Base-by-base conservation (phyloP, 2,113 vertebrate species). In the Pygathrix nemaeus region DNA sequence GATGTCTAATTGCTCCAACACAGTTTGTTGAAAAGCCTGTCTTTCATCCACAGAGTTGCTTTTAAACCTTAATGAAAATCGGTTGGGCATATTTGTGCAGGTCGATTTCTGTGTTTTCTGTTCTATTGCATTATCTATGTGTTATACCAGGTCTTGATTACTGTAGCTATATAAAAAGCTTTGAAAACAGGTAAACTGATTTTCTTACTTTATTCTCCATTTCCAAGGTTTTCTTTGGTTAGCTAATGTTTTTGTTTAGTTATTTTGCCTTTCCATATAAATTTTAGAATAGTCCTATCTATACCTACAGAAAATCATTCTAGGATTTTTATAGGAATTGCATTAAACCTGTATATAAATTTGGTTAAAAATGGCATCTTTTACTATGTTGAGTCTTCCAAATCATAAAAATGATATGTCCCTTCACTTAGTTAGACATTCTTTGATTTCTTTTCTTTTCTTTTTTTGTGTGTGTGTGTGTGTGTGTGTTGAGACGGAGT, bases 221-320 rank as follows among this genome's bases (percentile, higher is more conserved):
- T 89, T 68, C 38, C 55, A 35, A 64, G 82, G 70, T 48, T 38
- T 55, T 45, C 35, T 70, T 82, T 64, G 61, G 21, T 80, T 57
- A 38, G 9, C 3, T 75, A 38, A 38, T 84, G 79, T 64, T 64
- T 32, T 6, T 13, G 27, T 64, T 91, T 45, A 96, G 52, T 35
- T 83, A 21, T 16, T 59, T 75, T 90, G 32, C n/a, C 40, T 72
- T 78, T 78, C 8, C 8, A 25, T 43, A 30, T 80, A 70, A 18
- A 68, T 93, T 86, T 94, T 76, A 48, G n/a, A 93, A 83, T 79
- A 93, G 81, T 85, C 21, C 23, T 96, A 6, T 73, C 30, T 72
- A 18, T 84, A 82, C 5, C 76, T 75, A 66, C 12, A 93, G 83
- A 96, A 55, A 35, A 25, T 55, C 10, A 59, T 79, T 90, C 72